phyloP scores from a whole-genome alignment of 2,113 vertebrate species.

The Hystrix brachyura region DNA sequence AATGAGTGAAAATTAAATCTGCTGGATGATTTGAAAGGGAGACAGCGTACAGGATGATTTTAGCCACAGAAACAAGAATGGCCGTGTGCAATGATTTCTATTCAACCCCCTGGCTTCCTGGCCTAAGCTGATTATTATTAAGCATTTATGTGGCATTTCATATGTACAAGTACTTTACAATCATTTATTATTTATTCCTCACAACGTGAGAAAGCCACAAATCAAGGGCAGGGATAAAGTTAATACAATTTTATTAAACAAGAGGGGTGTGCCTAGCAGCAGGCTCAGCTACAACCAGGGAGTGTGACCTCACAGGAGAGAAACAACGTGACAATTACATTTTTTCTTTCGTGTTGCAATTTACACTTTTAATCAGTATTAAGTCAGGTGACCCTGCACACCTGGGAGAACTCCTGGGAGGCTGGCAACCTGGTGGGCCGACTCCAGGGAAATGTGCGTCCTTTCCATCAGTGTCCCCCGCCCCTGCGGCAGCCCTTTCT shows the following conservation, averaged over 20 bases:
- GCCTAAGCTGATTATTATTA: constrained; percentile 86
- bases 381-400: constrained; percentile 70
- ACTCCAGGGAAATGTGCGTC: neutral
- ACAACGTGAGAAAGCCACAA: constrained; percentile 85
- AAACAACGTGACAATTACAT: constrained; percentile 69
- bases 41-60: constrained; percentile 62
- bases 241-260: constrained; percentile 86
- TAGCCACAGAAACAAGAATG: constrained; percentile 73
- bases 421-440: neutral
- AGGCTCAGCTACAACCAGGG: constrained; percentile 68
- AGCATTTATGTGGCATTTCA: constrained; percentile 86
- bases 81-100: constrained; percentile 75
- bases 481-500: neutral
- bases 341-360: constrained; percentile 62
- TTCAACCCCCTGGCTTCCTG: constrained; percentile 77
- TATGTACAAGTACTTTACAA: constrained; percentile 86
- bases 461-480: neutral
- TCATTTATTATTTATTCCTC: constrained; percentile 87
- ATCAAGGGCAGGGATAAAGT: constrained; percentile 85
- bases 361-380: constrained; percentile 80
- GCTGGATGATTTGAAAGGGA: constrained; percentile 65
- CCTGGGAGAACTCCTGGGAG: constrained; percentile 54
- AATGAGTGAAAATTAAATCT: constrained; percentile 80
- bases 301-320: constrained; percentile 73
- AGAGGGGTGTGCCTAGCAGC: constrained; percentile 80